Evolutionary conservation across 2,113 vertebrate species (phyloP), one percentile per base, ranked within the genome.

Genomic region (Onychostruthus taczanowskii): DNA sequence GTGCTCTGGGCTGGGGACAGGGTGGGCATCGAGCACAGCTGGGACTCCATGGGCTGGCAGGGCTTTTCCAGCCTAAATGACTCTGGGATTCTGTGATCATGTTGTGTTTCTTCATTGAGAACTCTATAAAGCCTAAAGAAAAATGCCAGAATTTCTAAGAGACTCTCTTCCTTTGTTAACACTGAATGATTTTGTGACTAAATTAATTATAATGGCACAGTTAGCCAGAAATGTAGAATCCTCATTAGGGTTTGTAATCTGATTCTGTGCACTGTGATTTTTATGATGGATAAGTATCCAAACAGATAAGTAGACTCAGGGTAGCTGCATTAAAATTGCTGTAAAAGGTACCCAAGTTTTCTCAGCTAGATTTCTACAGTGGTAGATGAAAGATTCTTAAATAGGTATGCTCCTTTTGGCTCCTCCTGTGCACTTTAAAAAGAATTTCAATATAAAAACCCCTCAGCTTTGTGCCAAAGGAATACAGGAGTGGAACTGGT

Each of bases 1-100:
- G 77, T 0, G 46, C 37, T 74, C 44, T 74, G 87, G 68, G 52
- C 77, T 82, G 53, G 61, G 46, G 39, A 41, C 39, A 41, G 39
- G 39, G 39, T 41, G 11, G 39, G 39, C 39, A 41, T 41, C 13
- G 39, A 6, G 39, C 39, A 41, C 39, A n/a, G n/a, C n/a, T n/a
- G n/a, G n/a, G n/a, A n/a, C n/a, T n/a, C n/a, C n/a, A n/a, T n/a
- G n/a, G n/a, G n/a, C n/a, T n/a, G n/a, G n/a, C n/a, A n/a, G n/a
- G n/a, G n/a, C n/a, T n/a, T n/a, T n/a, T n/a, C n/a, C 39, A 47
- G 0, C 0, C 0, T 15, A 0, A 26, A 1, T 5, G 2, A 31
- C 9, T 2, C 69, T 75, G 39, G 14, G 41, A 59, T 55, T 83
- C n/a, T 49, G 35, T 27, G n/a, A 77, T 77, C 21, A 8, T 8